Evolutionary conservation across 2,888 invertebrate species (phyloP).

Genomic region (Hemaris fuciformis): DNA sequence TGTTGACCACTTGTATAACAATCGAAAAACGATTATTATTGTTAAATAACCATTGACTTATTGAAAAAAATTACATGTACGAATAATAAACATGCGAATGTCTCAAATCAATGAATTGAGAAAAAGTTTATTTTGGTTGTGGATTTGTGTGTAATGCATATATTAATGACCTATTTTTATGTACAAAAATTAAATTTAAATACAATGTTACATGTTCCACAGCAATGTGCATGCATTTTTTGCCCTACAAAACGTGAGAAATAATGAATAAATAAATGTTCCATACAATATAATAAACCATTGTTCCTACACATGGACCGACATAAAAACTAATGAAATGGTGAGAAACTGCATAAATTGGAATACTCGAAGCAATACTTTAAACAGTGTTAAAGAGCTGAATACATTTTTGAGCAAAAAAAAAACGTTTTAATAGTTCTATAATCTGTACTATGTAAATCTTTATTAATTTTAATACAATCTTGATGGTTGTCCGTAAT

Average conservation of each 20-base stretch:
- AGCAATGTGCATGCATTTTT: neutral
- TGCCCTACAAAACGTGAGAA: neutral
- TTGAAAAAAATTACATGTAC: too few relatives aligned
- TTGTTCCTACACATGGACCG: neutral
- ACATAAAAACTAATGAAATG: neutral
- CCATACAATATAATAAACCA: neutral
- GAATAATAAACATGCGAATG: too few relatives aligned
- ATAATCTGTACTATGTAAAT: too few relatives aligned
- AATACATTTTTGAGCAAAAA: neutral
- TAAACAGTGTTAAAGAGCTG: neutral
- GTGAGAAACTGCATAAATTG: neutral
- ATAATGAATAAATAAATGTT: neutral
- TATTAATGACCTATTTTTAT: too few relatives aligned
- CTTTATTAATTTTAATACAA: too few relatives aligned
- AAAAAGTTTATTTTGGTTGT: too few relatives aligned
- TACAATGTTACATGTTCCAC: neutral
- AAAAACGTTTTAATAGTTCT: too few relatives aligned
- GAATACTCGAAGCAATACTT: neutral
- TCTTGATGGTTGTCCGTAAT: too few relatives aligned
- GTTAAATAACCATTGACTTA: too few relatives aligned
- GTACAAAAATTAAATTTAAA: neutral
- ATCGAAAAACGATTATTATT: neutral
- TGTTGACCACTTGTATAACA: neutral
- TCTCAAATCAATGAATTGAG: too few relatives aligned
- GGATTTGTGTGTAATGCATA: too few relatives aligned